phyloP scores from a whole-genome alignment of 2,797 vertebrate genomes.

The Eutrigla gurnardus region DNA sequence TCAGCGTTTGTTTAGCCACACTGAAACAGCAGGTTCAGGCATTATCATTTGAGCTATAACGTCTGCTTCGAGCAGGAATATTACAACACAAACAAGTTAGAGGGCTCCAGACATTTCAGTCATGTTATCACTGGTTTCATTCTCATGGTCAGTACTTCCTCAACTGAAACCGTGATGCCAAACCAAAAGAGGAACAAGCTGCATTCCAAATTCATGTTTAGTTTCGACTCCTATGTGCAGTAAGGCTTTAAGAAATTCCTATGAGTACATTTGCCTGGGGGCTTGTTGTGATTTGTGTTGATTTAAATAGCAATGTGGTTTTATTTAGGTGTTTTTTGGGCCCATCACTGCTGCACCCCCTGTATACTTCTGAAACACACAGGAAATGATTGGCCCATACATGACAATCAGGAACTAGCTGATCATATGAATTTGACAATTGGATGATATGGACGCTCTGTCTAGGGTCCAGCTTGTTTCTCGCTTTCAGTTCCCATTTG shows the following conservation, averaged over 20 bases:
- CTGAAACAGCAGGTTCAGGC: background rate
- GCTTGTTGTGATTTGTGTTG: conserved; percentile 12
- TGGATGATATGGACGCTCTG: conserved; percentile 42
- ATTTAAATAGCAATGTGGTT: background rate
- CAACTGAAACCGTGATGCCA: conserved; percentile 70
- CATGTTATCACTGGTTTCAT: conserved; percentile 66
- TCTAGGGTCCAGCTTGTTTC: conserved; percentile 54
- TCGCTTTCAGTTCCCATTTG: conserved; percentile 79
- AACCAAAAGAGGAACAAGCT: conserved; percentile 81
- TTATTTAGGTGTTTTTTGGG: background rate
- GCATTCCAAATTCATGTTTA: conserved; percentile 80
- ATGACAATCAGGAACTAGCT: conserved; percentile 61
- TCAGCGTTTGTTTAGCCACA: background rate
- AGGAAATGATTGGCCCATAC: conserved; percentile 23
- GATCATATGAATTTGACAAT: conserved; percentile 52
- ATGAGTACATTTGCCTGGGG: conserved; percentile 14
- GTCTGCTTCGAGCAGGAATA: background rate
- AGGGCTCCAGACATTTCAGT: conserved; percentile 32
- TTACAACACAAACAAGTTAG: conserved; percentile 18
- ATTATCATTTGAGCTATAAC: background rate
- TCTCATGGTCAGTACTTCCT: conserved; percentile 80
- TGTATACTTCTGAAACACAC: background rate
- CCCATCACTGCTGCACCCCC: background rate
- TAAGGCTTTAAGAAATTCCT: conserved; percentile 41
- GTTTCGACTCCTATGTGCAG: conserved; percentile 61